These are phyloP conservation scores for Barypeithes pellucidus DNA, from an alignment of 2,888 invertebrate genomes.

Conservation along the genomic window DNA sequence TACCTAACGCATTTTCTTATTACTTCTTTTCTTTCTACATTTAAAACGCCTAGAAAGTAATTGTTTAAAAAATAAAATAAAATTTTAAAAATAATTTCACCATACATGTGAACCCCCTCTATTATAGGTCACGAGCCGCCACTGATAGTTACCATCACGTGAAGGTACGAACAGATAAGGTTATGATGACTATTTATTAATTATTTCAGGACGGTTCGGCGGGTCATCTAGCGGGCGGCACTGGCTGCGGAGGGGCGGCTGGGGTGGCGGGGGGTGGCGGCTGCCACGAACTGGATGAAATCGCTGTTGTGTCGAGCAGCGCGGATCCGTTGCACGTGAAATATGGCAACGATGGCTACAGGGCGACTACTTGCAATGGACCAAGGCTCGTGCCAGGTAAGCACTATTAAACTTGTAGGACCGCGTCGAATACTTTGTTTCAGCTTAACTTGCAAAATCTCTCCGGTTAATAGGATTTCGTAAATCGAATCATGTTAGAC, in stretches of 20 bases:
- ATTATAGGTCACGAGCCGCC: too few relatives aligned
- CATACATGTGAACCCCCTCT: too few relatives aligned
- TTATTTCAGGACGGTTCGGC: conserved; percentile 68
- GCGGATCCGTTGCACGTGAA: conserved; percentile 73
- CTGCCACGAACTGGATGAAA: conserved; percentile 78
- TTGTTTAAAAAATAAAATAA: too few relatives aligned
- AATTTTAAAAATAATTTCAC: too few relatives aligned
- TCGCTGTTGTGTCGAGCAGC: conserved; percentile 77
- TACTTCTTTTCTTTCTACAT: too few relatives aligned
- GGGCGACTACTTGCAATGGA: conserved; percentile 73
- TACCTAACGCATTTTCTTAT: too few relatives aligned
- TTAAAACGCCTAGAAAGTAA: too few relatives aligned
- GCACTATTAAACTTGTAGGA: conserved; percentile 47
- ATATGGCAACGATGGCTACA: conserved; percentile 72
- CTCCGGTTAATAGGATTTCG: neutral
- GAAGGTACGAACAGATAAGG: too few relatives aligned
- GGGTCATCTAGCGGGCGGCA: conserved; percentile 71
- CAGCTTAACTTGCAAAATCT: neutral
- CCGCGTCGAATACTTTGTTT: too few relatives aligned
- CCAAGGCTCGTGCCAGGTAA: conserved; percentile 76
- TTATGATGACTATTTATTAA: too few relatives aligned
- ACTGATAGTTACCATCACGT: too few relatives aligned
- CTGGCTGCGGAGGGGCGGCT: conserved; percentile 58
- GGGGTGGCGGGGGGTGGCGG: conserved; percentile 64
- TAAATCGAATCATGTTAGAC: neutral